Evolutionary conservation across 2,113 vertebrate species (phyloP).

Genomic region (Campylomormyrus numenius): DNA sequence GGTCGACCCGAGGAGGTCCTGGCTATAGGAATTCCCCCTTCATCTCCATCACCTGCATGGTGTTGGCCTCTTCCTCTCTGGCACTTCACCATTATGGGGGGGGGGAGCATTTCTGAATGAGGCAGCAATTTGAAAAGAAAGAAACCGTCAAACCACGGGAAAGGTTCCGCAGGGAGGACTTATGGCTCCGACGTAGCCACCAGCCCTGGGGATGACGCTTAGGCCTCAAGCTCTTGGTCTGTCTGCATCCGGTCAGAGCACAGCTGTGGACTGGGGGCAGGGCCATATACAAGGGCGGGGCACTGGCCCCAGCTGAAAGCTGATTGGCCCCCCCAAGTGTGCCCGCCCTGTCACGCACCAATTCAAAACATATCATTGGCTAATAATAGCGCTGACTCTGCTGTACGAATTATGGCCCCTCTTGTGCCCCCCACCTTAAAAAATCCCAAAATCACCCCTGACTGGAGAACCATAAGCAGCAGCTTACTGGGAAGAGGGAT

Average conservation of each 20-base stretch:
- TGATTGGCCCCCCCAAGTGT: neutral
- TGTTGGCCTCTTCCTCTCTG: slow-evolving; percentile 19
- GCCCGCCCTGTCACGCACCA: neutral
- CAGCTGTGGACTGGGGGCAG: neutral
- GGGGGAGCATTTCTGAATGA: slow-evolving; percentile 42
- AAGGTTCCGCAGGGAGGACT: slow-evolving; percentile 56
- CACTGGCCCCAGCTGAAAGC: neutral
- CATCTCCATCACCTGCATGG: slow-evolving; percentile 41
- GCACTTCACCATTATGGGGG: slow-evolving; percentile 26
- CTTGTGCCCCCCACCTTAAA: neutral
- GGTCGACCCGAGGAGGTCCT: neutral
- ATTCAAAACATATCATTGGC: neutral
- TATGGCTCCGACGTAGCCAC: slow-evolving; percentile 43
- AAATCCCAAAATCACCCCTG: neutral
- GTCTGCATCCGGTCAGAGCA: slow-evolving; percentile 17
- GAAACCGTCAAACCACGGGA: slow-evolving; percentile 40
- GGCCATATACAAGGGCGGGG: neutral
- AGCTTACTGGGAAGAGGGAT: neutral
- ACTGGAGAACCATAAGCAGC: neutral
- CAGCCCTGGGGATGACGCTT: slow-evolving; percentile 39
- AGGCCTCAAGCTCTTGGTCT: slow-evolving; percentile 24
- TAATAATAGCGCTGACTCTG: neutral
- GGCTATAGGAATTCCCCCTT: slow-evolving; percentile 25
- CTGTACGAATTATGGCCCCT: neutral
- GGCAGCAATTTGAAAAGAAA: slow-evolving; percentile 50